Base-by-base conservation (phyloP, 2,113 vertebrate species). In the Pterophyllum scalare region DNA sequence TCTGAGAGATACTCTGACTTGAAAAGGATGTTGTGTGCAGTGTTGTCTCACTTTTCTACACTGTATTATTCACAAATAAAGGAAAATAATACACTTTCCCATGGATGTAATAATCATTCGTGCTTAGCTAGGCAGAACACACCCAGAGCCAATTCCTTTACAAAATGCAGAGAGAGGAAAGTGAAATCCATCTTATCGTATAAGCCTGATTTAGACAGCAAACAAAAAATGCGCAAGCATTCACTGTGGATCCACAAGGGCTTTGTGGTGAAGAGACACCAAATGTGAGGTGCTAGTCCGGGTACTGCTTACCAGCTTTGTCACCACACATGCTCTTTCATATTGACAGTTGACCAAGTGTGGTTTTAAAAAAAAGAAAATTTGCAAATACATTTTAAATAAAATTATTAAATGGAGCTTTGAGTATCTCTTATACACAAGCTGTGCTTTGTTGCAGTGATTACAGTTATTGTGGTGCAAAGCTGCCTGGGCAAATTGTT, bases 161-260 rank as follows among this genome's bases (percentile, higher is more conserved):
- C 46, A 49, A 81, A 91, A 79, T 64, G 59, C 60, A 74, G 46
- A 49, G 72, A 85, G 77, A 80, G 75, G 11, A 79, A 79, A 79
- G 74, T 77, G 60, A 89, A 64, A 79, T 59, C 43, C 56, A 77
- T 83, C 77, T 59, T 24, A 64, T 77, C 56, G 40, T 65, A 75
- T 24, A 67, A 76, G 28, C 43, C 33, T 4, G 3, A 8, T n/a
- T 61, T 62, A 77, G 20, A 72, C 3, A 17, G 43, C 40, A 85
- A 85, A 87, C 75, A 79, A 61, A 33, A 78, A 81, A 80, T 24
- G 52, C 22, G 15, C 5, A 9, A 60, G 54, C 31, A 83, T 49
- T 49, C 54, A 26, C 13, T 78, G 33, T 38, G 33, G 20, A n/a
- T 40, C 46, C 46, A 72, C 46, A 54, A 52, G 17, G 46, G 46